These are phyloP conservation scores for Trypoxylon attenuatum DNA, from an alignment of 2,888 invertebrate species.

Conservation along the genomic window DNA sequence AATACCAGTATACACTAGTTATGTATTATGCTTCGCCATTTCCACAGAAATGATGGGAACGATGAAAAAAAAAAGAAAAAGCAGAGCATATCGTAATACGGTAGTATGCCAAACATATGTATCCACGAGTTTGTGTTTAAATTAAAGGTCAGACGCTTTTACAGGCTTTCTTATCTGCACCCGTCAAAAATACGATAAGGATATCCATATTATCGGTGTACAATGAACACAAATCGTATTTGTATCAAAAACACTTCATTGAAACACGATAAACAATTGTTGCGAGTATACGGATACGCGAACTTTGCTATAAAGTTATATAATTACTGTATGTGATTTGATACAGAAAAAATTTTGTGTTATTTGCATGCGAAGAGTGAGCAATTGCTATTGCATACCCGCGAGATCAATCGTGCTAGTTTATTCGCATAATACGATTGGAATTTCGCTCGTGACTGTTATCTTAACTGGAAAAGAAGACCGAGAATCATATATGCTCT, in stretches of 20 bases:
- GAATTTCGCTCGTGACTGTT: slow-evolving; percentile 4
- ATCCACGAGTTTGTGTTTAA: not conserved
- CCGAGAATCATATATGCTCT: not conserved
- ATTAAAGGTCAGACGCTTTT: not conserved
- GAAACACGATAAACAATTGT: slow-evolving; percentile 4
- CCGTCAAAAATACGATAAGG: slow-evolving; percentile 21
- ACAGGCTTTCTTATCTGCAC: slow-evolving; percentile 6
- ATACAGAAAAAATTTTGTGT: not conserved
- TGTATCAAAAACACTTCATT: not conserved
- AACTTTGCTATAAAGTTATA: not conserved
- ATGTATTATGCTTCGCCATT: not conserved
- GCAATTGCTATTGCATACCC: too few relatives aligned
- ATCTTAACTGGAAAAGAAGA: not conserved
- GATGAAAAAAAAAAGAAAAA: not conserved
- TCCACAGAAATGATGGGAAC: not conserved
- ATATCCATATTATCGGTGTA: slow-evolving; percentile 11
- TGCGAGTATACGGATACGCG: not conserved
- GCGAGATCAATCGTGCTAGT: slow-evolving; percentile 30
- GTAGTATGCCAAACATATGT: not conserved
- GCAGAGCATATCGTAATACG: not conserved
- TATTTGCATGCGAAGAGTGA: not conserved
- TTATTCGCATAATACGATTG: slow-evolving; percentile 36
- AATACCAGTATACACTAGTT: too few relatives aligned
- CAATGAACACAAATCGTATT: not conserved
- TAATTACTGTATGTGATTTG: too few relatives aligned